A percentile compares a stretch with the other conserved stretches of the same genome.
Conservation (phyloP, 1,140 invertebrate genomes). For the Caerostris darwini region DNA sequence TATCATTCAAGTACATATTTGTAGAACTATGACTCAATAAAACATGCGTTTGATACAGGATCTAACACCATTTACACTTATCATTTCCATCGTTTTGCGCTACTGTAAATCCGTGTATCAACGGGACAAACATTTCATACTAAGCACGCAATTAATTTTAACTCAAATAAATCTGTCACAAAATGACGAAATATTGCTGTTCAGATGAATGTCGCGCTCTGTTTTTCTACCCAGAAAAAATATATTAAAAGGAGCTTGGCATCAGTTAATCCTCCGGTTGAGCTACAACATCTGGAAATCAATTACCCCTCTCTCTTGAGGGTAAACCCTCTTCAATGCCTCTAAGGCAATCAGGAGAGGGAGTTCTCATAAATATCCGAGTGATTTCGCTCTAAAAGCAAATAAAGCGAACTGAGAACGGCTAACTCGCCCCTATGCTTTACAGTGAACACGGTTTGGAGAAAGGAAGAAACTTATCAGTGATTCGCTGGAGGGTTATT, state of each 20-base stretch:
- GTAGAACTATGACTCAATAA: background rate
- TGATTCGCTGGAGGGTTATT: background rate
- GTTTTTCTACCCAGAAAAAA: background rate
- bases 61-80: background rate
- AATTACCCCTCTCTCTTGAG: constrained; percentile 35
- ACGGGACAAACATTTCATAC: background rate
- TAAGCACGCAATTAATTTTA: background rate
- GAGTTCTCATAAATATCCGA: constrained; percentile 48
- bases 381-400: constrained; percentile 42
- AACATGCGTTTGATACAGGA: background rate
- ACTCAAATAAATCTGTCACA: background rate
- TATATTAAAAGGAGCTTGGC: background rate
- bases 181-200: background rate
- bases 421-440: background rate
- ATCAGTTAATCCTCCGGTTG: constrained; percentile 14
- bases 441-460: background rate
- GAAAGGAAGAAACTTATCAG: background rate
- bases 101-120: background rate
- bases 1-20: no score
- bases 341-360: background rate
- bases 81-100: background rate
- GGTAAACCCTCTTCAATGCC: constrained; percentile 26
- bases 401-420: constrained; percentile 27
- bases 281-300: constrained; percentile 47
- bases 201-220: background rate